Evolutionary conservation across 1,140 invertebrate species (phyloP), one percentile per base, ranked within the genome.

Genomic region (Drosophila parvula): DNA sequence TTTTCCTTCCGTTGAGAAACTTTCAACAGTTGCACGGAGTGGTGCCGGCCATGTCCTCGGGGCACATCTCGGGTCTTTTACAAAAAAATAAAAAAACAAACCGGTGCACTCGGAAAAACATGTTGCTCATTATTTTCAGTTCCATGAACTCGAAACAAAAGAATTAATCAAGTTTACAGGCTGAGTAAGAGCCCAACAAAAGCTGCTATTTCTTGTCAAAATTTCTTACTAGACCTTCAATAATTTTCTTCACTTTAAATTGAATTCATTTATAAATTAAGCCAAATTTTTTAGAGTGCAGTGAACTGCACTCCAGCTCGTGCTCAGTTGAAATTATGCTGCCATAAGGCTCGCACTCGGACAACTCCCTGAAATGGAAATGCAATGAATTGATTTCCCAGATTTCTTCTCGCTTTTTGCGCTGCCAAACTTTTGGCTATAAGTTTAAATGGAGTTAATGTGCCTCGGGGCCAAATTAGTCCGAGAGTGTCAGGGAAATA

Each of bases 381-480:
- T 76, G 74, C 73, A 76, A 76, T 76, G 74, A 44, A 76, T 76
- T 76, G 73, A 76, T 76, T 76, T 76, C 28, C 43, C 53, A 67
- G 71, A 68, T 76, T 58, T 74, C 47, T 44, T 48, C 22, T 50
- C 56, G n/a, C 50, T 53, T 40, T 38, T 74, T 38, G 59, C 51
- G 32, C 30, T 43, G 48, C 8, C 27, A 76, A 76, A 76, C 73
- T 76, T 76, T 76, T 68, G 63, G 50, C 73, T 67, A 77, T 55
- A 77, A 76, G 74, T 76, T 76, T 68, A 76, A 76, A 75, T 55
- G 74, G 74, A 76, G 74, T 76, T 76, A 76, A 67, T 53, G 73
- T 62, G 65, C 74, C 74, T 76, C 53, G 63, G 74, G 74, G 74
- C 62, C 56, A 76, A 76, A 68, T 76, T 77, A 76, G 68, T 71